Base-by-base conservation (phyloP, 2,888 invertebrate species). In the Pelosia muscerda region DNA sequence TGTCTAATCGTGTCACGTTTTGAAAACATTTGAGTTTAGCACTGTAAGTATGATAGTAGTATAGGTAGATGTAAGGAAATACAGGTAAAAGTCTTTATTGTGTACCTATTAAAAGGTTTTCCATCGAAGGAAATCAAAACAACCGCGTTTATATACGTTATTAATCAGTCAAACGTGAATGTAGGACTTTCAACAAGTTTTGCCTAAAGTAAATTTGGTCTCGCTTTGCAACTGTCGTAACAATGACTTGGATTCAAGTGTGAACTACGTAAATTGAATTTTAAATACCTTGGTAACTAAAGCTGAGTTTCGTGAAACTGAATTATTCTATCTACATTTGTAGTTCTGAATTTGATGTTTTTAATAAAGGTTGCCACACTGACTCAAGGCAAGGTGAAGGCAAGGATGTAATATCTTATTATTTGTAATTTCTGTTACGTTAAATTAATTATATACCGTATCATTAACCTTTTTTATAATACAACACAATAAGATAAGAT, bases 171-270 rank as follows among this genome's bases (percentile, higher is more conserved):
- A 62, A 25, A 49, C 19, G 53, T 64, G 66, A 63, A 69, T 67
- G 26, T 23, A 60, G 53, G 63, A 68, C 71, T 66, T 68, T 76
- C 22, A 63, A 68, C 64, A 31, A 26, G 56, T 69, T 58, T 68
- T 67, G 54, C 42, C 57, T 42, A 64, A 64, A 76, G 65, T 73
- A 68, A 66, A 71, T 74, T 78, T 66, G 42, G 71, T 69, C 69
- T 60, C 61, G 66, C 66, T 67, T 64, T 63, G 63, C 58, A 78
- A 78, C 76, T 77, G 72, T 77, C 76, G 66, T 61, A 78, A 77
- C 77, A 76, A 70, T 76, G 70, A 69, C 71, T 67, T 31, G 57
- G n/a, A 61, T 59, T 69, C 61, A n/a, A 53, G 60, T 66, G 34
- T 68, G 55, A 26, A 59, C 68, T 69, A 26, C 67, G 31, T n/a